phyloP scores from a whole-genome alignment of 2,888 invertebrate genomes.

The Meteorus cinctellus region DNA sequence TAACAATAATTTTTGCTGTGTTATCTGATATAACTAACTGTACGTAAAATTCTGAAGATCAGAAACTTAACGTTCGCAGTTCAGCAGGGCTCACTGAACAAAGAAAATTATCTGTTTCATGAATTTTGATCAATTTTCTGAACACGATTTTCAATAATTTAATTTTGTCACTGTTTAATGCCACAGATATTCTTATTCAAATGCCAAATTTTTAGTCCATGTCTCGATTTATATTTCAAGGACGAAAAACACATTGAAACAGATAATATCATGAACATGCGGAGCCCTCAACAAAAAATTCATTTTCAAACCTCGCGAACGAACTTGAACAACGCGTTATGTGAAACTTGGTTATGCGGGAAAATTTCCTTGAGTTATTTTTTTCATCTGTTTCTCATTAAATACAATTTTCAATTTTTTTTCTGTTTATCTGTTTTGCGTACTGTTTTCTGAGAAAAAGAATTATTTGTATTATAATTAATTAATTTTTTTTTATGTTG shows the following conservation, averaged over 20 bases:
- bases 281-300: conserved; percentile 43
- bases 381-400: conserved; percentile 42
- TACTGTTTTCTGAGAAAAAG: conserved; percentile 17
- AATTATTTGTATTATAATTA: conserved; percentile 40
- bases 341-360: conserved; percentile 64
- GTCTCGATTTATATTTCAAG: neutral
- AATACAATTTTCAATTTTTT: conserved; percentile 45
- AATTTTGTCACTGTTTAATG: too few relatives aligned
- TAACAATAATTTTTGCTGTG: conserved; percentile 71
- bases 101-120: conserved; percentile 27
- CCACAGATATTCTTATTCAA: too few relatives aligned
- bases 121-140: neutral
- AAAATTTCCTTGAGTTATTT: conserved; percentile 47
- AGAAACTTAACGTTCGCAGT: conserved; percentile 67
- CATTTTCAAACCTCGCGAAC: conserved; percentile 63
- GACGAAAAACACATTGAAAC: neutral
- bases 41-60: conserved; percentile 68
- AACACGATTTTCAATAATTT: conserved; percentile 16
- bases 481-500: conserved; percentile 39
- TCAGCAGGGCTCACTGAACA: conserved; percentile 43
- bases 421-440: conserved; percentile 24
- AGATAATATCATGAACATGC: neutral
- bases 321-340: conserved; percentile 71
- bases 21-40: conserved; percentile 69
- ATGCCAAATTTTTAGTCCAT: conserved; percentile 6